Base-by-base conservation (phyloP, 2,797 vertebrate species). In the Liasis olivaceus region DNA sequence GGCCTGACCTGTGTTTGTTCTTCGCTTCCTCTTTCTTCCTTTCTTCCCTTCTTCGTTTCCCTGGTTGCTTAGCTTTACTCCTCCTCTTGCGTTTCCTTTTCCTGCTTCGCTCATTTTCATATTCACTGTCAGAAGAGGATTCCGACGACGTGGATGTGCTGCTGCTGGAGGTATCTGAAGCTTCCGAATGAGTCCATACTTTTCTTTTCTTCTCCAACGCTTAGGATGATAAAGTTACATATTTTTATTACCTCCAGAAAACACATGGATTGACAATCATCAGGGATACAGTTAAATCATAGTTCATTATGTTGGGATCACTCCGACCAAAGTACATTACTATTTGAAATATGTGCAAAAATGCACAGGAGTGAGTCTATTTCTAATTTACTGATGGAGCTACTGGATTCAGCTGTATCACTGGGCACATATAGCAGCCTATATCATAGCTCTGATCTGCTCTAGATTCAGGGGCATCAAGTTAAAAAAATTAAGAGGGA, bases 171-270 rank as follows among this genome's bases (percentile, higher is more conserved):
- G 98, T 98, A 87, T 97, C 96, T 0, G 98, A 98, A 69, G 97
- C 98, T 96, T 99, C 98, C 1, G 98, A 98, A 86, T 97, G 96
- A 56, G 98, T 97, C 15, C 97, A 95, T 42, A 98, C 97, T 95
- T 98, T 99, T 96, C 97, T 98, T 95, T 98, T 99, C 95, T 98
- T 98, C 97, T 98, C 98, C 93, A 99, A 97, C 94, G 95, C 97
- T 97, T 95, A 85, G 91, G 91, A 91, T 0, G 94, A 93, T 28
- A 88, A 90, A 93, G 4, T 51, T 51, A 72, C 0, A 63, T 15
- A 14, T 51, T 77, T 81, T 77, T 8, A 72, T 63, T 28, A 87
- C 22, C 42, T 63, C 89, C 22, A 28, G 42, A 87, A 90, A 69
- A 9, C 1, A 86, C 42, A 12, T 4, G 5, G 36, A 56, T 54